Conservation (phyloP, 1,140 invertebrate species). For the Leptinotarsa lineolata region DNA sequence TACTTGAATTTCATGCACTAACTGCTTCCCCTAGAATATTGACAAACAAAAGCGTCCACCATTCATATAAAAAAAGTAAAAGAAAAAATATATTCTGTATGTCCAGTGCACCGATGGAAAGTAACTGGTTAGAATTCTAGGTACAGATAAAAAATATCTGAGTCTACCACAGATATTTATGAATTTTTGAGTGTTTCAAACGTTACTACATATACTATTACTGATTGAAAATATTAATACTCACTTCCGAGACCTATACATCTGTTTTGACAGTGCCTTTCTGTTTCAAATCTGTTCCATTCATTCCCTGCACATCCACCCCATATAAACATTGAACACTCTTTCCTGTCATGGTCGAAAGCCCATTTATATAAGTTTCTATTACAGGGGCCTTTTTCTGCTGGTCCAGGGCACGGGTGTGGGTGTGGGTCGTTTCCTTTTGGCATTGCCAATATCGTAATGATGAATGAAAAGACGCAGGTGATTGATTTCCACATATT, state of each 20-base stretch:
- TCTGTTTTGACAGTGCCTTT: slow-evolving; percentile 70
- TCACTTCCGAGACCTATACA: slow-evolving; percentile 65
- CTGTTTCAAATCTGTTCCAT: slow-evolving; percentile 75
- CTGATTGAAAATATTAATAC: slow-evolving; percentile 26
- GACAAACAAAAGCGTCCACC: too few species aligned
- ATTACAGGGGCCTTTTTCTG: slow-evolving; percentile 69
- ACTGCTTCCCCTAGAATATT: too few species aligned
- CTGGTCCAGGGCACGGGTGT: slow-evolving; percentile 49
- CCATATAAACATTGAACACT: slow-evolving; percentile 75
- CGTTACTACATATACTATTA: neutral
- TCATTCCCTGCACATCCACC: slow-evolving; percentile 78
- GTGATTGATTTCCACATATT: slow-evolving; percentile 10
- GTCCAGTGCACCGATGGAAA: too few species aligned
- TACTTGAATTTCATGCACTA: too few species aligned
- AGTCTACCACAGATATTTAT: too few species aligned
- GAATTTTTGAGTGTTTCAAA: too few species aligned
- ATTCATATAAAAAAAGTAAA: too few species aligned
- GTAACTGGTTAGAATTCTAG: too few species aligned
- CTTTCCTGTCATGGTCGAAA: slow-evolving; percentile 67
- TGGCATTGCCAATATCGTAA: slow-evolving; percentile 32
- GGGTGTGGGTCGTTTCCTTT: slow-evolving; percentile 35
- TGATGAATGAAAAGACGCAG: slow-evolving; percentile 24
- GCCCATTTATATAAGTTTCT: slow-evolving; percentile 72
- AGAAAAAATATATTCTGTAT: too few species aligned
- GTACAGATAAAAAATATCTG: too few species aligned